Conservation (phyloP, 2,888 invertebrate genomes). For the Physocephala rufipes region DNA sequence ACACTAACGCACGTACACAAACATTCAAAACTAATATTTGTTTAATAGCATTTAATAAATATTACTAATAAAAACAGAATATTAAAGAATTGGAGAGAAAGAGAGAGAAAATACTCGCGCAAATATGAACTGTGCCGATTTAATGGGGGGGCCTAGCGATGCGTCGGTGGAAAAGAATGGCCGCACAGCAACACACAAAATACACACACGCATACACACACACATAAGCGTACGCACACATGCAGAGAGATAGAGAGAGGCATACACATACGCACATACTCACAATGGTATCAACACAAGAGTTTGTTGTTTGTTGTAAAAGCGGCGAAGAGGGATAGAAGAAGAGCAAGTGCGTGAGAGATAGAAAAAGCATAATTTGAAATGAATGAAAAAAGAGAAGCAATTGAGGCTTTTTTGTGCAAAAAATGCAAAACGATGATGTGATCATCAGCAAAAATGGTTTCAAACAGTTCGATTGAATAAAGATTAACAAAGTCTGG, state of each 20-base stretch:
- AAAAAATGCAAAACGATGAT: slow-evolving; percentile 30
- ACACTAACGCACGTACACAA: slow-evolving; percentile 3
- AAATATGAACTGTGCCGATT: too few relatives aligned
- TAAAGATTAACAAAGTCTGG: too few relatives aligned
- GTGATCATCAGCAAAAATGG: slow-evolving; percentile 32
- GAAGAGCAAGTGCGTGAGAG: not conserved
- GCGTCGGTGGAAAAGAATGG: too few relatives aligned
- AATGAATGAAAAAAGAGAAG: not conserved
- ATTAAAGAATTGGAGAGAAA: too few relatives aligned
- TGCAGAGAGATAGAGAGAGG: not conserved
- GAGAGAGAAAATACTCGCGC: too few relatives aligned
- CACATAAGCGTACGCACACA: slow-evolving; percentile 2
- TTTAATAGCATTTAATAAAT: slow-evolving; percentile 16
- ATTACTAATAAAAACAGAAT: not conserved
- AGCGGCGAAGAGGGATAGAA: not conserved
- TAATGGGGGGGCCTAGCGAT: too few relatives aligned
- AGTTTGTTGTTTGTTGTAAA: too few relatives aligned
- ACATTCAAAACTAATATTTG: not conserved
- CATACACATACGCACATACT: not conserved
- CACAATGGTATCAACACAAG: not conserved
- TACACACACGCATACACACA: not conserved
- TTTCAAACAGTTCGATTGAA: not conserved
- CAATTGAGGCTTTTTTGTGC: not conserved
- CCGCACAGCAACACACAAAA: not conserved
- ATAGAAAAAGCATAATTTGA: not conserved